Conservation (phyloP, 2,888 invertebrate species). For the Cerastis rubricosa region DNA sequence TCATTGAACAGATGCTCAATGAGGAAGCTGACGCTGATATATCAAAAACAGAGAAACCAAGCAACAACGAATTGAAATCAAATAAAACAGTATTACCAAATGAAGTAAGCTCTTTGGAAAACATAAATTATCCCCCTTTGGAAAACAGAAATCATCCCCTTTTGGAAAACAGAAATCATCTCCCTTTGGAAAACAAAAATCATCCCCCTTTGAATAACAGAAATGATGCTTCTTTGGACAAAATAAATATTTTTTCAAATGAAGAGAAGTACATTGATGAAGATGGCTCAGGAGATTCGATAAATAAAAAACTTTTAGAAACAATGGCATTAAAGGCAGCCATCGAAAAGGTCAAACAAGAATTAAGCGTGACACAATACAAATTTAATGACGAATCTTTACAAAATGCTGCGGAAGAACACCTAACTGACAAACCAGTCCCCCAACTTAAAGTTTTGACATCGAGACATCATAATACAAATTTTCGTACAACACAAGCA, state of each 20-base stretch:
- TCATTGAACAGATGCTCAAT: background rate
- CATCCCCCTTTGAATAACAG: background rate
- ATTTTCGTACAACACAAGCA: background rate
- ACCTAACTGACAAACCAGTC: background rate
- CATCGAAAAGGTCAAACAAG: background rate
- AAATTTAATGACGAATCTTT: background rate
- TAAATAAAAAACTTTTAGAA: background rate
- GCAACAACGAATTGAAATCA: background rate
- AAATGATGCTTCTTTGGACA: background rate
- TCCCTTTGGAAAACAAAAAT: background rate
- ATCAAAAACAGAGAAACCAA: background rate
- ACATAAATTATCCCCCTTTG: too few species aligned
- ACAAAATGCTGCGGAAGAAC: background rate
- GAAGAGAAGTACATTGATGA: background rate
- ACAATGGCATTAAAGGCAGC: background rate
- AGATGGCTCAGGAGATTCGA: background rate
- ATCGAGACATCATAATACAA: too few species aligned
- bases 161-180: background rate
- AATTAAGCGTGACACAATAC: background rate
- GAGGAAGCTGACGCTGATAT: background rate
- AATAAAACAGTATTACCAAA: background rate
- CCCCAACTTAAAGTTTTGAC: background rate
- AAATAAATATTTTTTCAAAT: background rate
- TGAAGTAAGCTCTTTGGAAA: background rate
- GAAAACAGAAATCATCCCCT: background rate